phyloP scores from a whole-genome alignment of 2,797 vertebrate species.

The Enoplosus armatus region DNA sequence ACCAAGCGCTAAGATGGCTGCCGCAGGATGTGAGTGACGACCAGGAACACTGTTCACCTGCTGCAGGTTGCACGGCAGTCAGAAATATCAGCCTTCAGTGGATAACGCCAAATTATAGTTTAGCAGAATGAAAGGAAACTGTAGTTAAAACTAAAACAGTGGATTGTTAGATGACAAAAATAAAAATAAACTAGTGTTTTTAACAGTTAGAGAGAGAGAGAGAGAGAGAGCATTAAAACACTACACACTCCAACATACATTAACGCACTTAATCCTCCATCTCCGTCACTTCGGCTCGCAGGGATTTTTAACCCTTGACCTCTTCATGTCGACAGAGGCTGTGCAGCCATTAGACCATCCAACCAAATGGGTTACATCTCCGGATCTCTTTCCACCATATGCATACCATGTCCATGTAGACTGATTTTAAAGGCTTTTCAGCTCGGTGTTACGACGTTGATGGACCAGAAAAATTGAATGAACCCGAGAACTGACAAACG shows the following conservation, averaged over 20 bases:
- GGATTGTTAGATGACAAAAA: background rate
- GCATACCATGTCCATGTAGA: background rate
- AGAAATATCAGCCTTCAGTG: background rate
- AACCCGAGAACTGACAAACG: background rate
- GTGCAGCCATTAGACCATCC: constrained; percentile 46
- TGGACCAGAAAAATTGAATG: background rate
- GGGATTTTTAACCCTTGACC: constrained; percentile 64
- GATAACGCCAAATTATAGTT: background rate
- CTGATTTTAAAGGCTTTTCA: background rate
- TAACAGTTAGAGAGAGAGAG: constrained; percentile 1
- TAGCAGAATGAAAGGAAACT: too few relatives aligned
- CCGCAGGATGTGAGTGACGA: constrained; percentile 35
- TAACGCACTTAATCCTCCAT: constrained; percentile 59
- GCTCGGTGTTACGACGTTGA: background rate
- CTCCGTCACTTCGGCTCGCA: constrained; percentile 25
- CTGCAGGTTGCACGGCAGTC: background rate
- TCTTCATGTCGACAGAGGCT: constrained; percentile 29
- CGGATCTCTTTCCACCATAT: background rate
- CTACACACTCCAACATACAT: constrained; percentile 41
- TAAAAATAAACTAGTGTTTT: too few relatives aligned
- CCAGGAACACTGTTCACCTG: background rate
- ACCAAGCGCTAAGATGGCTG: constrained; percentile 65
- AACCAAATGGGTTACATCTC: constrained; percentile 20
- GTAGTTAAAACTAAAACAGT: background rate
- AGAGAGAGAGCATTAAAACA: background rate